A percentile compares a stretch with the other conserved stretches of the same genome.
phyloP scores from a whole-genome alignment of 2,888 invertebrate species.

The Congeria kusceri region DNA sequence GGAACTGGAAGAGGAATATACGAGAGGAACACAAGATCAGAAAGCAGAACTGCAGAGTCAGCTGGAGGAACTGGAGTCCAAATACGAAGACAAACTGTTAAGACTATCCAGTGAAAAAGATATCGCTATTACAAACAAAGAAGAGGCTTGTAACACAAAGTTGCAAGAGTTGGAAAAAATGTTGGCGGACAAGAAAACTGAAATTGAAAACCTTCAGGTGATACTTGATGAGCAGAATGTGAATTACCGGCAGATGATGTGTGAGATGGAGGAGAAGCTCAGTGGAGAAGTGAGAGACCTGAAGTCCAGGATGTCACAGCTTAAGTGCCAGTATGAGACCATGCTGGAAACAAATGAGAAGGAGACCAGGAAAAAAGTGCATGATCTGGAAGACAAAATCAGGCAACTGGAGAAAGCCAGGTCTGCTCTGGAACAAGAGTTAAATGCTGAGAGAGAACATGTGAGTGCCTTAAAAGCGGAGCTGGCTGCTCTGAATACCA shows the following conservation, averaged over 20 bases:
- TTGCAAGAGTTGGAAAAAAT: constrained; percentile 59
- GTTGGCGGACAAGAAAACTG: constrained; percentile 55
- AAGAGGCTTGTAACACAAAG: constrained; percentile 57
- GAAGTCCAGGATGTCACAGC: constrained; percentile 52
- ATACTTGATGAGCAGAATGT: constrained; percentile 48
- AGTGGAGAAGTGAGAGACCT: constrained; percentile 45
- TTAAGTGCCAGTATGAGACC: constrained; percentile 64
- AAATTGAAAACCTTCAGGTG: constrained; percentile 30
- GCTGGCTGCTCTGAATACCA: background rate
- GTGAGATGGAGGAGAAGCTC: constrained; percentile 52
- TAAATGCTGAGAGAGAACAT: background rate
- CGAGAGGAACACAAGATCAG: constrained; percentile 59
- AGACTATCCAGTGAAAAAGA: constrained; percentile 65
- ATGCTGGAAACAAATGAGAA: constrained; percentile 55
- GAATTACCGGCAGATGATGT: constrained; percentile 51
- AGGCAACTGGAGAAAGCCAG: constrained; percentile 3
- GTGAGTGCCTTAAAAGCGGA: constrained; percentile 2
- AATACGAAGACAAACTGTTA: constrained; percentile 52
- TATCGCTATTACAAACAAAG: constrained; percentile 58
- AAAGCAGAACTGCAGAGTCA: constrained; percentile 54
- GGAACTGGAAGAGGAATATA: constrained; percentile 69
- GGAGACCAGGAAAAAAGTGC: constrained; percentile 30
- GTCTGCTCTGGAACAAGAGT: constrained; percentile 7
- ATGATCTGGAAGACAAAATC: constrained; percentile 22
- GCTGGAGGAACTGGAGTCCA: constrained; percentile 49